Percentiles rank a stretch among this genome's conserved stretches.
These are phyloP conservation scores for Nephila pilipes DNA, from an alignment of 1,140 invertebrate genomes.

Conservation along the genomic window DNA sequence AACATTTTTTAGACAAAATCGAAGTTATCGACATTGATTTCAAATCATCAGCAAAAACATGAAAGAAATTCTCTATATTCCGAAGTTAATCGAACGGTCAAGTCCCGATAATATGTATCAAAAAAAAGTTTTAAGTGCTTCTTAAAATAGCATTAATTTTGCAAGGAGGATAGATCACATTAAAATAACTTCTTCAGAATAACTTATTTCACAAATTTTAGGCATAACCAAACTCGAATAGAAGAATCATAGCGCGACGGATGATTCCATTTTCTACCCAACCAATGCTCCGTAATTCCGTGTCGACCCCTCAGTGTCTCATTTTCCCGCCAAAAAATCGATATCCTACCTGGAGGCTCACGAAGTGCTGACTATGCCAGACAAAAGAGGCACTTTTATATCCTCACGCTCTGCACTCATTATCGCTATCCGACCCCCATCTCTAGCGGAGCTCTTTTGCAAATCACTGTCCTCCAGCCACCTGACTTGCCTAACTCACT, in stretches of 20 bases:
- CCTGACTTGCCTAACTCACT: neutral
- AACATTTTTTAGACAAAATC: too few species aligned
- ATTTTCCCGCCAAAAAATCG: slow-evolving; percentile 20
- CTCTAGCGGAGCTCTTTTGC: neutral
- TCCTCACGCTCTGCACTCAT: neutral
- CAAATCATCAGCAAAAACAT: too few species aligned
- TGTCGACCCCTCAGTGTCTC: neutral
- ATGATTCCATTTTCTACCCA: neutral
- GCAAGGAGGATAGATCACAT: too few species aligned
- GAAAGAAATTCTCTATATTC: too few species aligned
- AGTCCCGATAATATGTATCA: too few species aligned
- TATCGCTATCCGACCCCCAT: neutral
- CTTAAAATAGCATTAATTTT: too few species aligned
- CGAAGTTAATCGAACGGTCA: too few species aligned
- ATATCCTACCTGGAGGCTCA: slow-evolving; percentile 11
- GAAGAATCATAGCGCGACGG: neutral
- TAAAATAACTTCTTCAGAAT: too few species aligned
- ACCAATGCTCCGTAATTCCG: neutral
- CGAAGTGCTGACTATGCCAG: neutral
- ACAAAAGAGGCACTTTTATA: neutral
- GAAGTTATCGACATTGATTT: too few species aligned
- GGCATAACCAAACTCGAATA: too few species aligned
- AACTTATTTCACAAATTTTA: too few species aligned
- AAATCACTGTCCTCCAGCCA: neutral
- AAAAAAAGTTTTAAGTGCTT: too few species aligned